Evolutionary conservation across 2,113 vertebrate genomes (phyloP).

Genomic region (Scomber scombrus): DNA sequence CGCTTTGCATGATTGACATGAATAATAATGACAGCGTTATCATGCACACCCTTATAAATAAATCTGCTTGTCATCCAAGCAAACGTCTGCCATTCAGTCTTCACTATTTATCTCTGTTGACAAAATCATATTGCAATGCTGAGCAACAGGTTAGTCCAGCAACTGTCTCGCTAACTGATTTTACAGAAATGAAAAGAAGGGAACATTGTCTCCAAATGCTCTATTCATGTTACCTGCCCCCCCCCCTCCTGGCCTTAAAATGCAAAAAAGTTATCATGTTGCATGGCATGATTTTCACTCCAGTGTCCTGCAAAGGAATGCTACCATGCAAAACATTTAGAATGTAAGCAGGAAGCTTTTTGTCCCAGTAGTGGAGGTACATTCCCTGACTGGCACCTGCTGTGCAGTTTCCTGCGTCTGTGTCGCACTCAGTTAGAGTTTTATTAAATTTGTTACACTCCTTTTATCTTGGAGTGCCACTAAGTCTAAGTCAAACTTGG

Average conservation of each 20-base stretch:
- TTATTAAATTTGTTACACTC: not conserved
- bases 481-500: not conserved
- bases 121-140: not conserved
- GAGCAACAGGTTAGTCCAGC: conserved; percentile 15
- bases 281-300: not conserved
- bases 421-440: not conserved
- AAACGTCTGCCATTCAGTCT: not conserved
- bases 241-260: not conserved
- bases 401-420: not conserved
- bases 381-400: not conserved
- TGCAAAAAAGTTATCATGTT: not conserved
- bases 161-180: not conserved
- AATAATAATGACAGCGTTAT: not conserved
- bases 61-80: not conserved
- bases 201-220: conserved; percentile 15
- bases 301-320: not conserved
- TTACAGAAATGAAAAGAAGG: not conserved
- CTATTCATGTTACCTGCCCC: not conserved
- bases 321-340: not conserved
- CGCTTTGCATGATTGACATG: not conserved
- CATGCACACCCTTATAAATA: not conserved
- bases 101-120: not conserved
- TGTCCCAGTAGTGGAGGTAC: not conserved
- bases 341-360: not conserved
- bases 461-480: not conserved